Evolutionary conservation across 2,888 invertebrate species (phyloP), one percentile per base, ranked within the genome.

Genomic region (Panopea generosa): DNA sequence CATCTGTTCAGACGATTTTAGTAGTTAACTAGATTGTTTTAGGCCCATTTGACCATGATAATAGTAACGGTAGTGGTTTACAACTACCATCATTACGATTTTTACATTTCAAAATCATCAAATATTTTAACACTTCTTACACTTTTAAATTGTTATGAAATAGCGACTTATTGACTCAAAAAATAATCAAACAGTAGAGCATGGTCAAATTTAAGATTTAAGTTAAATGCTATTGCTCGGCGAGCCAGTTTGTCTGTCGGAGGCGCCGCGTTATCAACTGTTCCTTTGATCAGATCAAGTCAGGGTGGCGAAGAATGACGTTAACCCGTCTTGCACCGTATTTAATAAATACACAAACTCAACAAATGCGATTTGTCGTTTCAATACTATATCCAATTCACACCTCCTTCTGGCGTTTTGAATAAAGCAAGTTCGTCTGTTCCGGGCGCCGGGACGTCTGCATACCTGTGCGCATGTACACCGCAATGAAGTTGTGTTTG

Each of bases 321-420:
- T 56, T 69, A 68, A 69, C 65, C 66, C 69, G 77, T 66, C 77
- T 61, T 70, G 73, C 65, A 69, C 67, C 50, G 71, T 70, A 59
- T 69, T 75, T 75, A 75, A 75, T 75, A 75, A 75, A 69, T 75
- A 75, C 75, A 73, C 73, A 73, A 67, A 73, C 73, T 52, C 47
- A 73, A 73, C 73, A 73, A 73, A 73, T 68, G 67, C 62, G 73
- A 73, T 73, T 73, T 73, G 62, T 73, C 73, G 68, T 82, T 84
- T 82, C 72, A 82, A 75, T 77, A 69, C 56, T 55, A 53, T 50
- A 80, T 78, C 80, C 78, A 83, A 83, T 85, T 85, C 82, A 85
- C 84, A 85, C 84, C 83, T 84, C 69, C 61, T 67, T 73, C 67
- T 61, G 56, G 69, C 43, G 43, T 26, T n/a, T 29, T 26, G 27